These are phyloP conservation scores for Branchellion lobata DNA, from an alignment of 2,888 invertebrate genomes.

Conservation along the genomic window DNA sequence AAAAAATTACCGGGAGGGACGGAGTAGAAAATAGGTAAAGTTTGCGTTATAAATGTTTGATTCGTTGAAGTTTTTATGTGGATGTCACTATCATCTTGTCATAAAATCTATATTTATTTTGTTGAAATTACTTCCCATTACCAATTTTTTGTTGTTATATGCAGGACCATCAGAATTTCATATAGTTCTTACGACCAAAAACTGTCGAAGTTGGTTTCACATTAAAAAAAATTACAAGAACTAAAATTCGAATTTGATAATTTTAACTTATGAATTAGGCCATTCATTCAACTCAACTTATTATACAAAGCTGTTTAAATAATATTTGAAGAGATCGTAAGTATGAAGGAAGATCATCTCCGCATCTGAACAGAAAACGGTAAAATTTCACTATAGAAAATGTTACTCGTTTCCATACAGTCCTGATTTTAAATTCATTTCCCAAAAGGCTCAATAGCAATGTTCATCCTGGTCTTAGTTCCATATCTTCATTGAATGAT, in stretches of 20 bases:
- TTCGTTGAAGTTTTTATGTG: no score
- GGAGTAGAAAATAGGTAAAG: conserved; percentile 24
- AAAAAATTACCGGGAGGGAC: conserved; percentile 31
- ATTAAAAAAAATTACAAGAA: no score
- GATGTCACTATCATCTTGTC: neutral
- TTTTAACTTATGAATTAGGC: no score
- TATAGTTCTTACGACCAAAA: no score
- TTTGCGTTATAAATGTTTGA: no score
- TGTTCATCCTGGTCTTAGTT: neutral
- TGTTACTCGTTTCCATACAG: no score
- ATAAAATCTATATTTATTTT: neutral
- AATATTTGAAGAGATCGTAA: neutral
- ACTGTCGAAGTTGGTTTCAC: no score
- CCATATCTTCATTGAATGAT: neutral
- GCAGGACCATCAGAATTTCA: neutral
- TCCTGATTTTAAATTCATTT: no score
- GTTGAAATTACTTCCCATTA: neutral
- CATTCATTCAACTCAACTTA: no score
- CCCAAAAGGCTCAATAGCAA: neutral
- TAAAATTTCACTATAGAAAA: no score
- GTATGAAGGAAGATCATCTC: conserved; percentile 1
- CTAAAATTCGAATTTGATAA: no score
- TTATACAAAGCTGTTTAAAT: no score
- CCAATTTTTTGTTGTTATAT: neutral
- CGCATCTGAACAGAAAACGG: neutral